phyloP scores from a whole-genome alignment of 2,797 vertebrate genomes.

The Xiphorhynchus erythropygius region DNA sequence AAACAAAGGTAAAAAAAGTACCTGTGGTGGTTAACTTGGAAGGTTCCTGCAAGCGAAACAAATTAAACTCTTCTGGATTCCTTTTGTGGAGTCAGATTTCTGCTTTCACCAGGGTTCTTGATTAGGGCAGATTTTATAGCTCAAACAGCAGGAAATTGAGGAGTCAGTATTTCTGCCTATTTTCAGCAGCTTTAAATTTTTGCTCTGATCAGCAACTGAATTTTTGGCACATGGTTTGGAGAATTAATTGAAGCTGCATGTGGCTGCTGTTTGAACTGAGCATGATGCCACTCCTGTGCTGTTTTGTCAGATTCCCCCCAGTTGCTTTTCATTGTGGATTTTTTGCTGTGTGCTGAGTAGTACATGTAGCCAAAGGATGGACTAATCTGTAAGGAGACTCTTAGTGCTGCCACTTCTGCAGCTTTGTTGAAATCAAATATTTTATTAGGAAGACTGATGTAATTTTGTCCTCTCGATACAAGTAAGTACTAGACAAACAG shows the following conservation, averaged over 20 bases:
- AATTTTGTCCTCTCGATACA: neutral
- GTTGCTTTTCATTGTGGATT: neutral
- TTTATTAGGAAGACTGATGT: neutral
- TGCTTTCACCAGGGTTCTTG: neutral
- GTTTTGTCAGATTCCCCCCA: neutral
- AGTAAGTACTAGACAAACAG: neutral
- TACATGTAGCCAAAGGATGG: neutral
- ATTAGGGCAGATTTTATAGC: neutral
- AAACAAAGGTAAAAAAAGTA: neutral
- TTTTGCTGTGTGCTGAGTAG: neutral
- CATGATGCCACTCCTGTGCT: neutral
- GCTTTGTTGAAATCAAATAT: neutral
- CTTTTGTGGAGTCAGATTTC: neutral
- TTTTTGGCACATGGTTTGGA: neutral
- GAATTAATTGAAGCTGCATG: neutral
- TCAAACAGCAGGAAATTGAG: neutral
- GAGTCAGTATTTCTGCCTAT: neutral
- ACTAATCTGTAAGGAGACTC: neutral
- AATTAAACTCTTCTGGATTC: neutral
- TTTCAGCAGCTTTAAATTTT: constrained; percentile 24
- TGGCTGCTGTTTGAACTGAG: neutral
- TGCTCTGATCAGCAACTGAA: neutral
- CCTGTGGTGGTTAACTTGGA: neutral
- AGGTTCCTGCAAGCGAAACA: neutral
- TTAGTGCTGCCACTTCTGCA: neutral